Evolutionary conservation across 2,888 invertebrate genomes (phyloP).

Genomic region (Sinopyrophorus schimmeli): DNA sequence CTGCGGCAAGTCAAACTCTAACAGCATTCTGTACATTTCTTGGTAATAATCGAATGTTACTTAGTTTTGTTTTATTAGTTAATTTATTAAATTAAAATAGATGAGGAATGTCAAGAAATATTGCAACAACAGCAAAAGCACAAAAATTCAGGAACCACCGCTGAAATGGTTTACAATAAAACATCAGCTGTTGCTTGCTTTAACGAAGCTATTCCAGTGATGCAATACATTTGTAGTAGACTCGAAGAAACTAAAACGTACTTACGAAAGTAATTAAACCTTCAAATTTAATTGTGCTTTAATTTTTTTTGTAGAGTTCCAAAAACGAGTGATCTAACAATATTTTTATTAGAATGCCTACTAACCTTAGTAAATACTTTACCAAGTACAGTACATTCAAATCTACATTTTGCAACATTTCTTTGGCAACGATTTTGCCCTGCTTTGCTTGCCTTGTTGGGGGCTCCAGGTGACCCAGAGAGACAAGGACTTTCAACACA

Average conservation of each 20-base stretch:
- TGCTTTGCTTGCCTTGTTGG: conserved; percentile 82
- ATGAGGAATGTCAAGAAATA: conserved; percentile 78
- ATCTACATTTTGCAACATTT: conserved; percentile 84
- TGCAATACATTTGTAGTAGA: conserved; percentile 85
- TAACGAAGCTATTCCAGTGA: conserved; percentile 87
- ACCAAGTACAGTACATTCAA: conserved; percentile 80
- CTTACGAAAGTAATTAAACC: conserved; percentile 28
- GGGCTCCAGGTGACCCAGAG: conserved; percentile 80
- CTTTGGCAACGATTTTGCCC: conserved; percentile 94
- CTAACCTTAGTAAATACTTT: conserved; percentile 81
- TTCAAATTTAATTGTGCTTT: conserved; percentile 5
- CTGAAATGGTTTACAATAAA: conserved; percentile 59
- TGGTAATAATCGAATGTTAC: conserved; percentile 56
- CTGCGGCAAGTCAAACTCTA: conserved; percentile 87
- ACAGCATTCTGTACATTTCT: conserved; percentile 83
- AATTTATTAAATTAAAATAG: conserved; percentile 51
- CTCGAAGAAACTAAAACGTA: conserved; percentile 80
- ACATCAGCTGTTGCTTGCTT: conserved; percentile 80
- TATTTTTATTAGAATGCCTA: conserved; percentile 85
- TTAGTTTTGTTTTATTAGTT: not conserved
- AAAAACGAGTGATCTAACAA: conserved; percentile 66
- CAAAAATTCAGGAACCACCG: conserved; percentile 57
- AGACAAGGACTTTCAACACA: conserved; percentile 79
- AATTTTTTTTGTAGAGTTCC: conserved; percentile 62
- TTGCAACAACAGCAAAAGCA: conserved; percentile 58